phyloP scores from a whole-genome alignment of 2,113 vertebrate species.

The Nannobrachium achirus region DNA sequence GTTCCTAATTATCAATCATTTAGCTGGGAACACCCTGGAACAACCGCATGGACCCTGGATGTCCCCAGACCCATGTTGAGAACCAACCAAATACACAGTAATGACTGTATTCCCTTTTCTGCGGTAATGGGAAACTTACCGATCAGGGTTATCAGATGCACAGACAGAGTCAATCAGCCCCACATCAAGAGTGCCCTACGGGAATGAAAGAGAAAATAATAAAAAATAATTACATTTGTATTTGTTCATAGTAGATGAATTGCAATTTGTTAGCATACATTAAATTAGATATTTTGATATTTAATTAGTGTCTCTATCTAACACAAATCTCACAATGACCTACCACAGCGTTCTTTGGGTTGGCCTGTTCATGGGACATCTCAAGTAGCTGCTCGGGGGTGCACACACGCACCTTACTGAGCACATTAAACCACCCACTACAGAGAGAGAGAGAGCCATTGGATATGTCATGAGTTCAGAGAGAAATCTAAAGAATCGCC shows the following conservation, averaged over 20 bases:
- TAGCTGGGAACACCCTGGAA: no score
- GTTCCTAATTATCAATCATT: no score
- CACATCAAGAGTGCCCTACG: conserved; percentile 90
- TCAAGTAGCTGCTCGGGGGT: conserved; percentile 89
- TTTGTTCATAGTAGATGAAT: no score
- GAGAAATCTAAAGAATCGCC: no score
- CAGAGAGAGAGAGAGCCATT: conserved; percentile 19
- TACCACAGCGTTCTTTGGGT: conserved; percentile 94
- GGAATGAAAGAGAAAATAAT: neutral
- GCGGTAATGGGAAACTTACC: no score
- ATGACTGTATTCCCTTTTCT: no score
- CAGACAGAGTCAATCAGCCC: conserved; percentile 93
- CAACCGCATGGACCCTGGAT: no score
- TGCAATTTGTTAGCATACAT: neutral
- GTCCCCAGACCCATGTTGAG: no score
- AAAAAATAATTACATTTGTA: neutral
- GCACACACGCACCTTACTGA: conserved; percentile 88
- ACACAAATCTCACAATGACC: conserved; percentile 56
- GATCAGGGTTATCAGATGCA: conserved; percentile 93
- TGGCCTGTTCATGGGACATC: conserved; percentile 94
- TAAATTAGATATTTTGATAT: neutral
- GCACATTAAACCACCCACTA: conserved; percentile 91
- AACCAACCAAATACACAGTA: no score
- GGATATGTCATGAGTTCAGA: no score
- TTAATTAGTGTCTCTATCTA: neutral